Evolutionary conservation across 2,113 vertebrate species (phyloP), one percentile per base, ranked within the genome.

Genomic region (Condylura cristata): DNA sequence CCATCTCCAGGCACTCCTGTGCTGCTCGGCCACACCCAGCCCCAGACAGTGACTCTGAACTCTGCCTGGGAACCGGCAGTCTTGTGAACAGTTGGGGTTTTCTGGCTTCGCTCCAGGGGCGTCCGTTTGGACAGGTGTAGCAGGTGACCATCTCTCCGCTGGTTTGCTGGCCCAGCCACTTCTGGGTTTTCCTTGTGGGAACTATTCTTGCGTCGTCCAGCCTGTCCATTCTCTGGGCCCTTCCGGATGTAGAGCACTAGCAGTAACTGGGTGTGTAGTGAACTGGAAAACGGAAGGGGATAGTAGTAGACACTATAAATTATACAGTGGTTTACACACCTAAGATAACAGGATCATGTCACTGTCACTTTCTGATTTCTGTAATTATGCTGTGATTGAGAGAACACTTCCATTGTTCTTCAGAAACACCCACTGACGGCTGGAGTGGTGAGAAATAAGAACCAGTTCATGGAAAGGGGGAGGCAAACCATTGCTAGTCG

Each of bases 181-280:
- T 86, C 61, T 85, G 80, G 17, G 11, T 46, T 96, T 91, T 76
- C 44, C 46, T 89, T 74, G 17, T 32, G 78, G 82, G n/a, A 82
- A 51, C n/a, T 53, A 32, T 20, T 44, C 39, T 26, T 61, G n/a
- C 0, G 1, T 30, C 17, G 17, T 65, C 14, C 1, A 46, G 44
- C 65, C 3, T 5, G 10, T 66, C 58, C 51, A 58, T 84, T 63
- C 56, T 63, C 48, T 63, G 61, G 91, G 46, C 44, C 30, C 37
- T 20, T 1, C 44, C 65, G 16, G 71, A 20, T 72, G 32, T n/a
- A 41, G n/a, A n/a, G n/a, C n/a, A n/a, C n/a, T n/a, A n/a, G n/a
- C n/a, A n/a, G n/a, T n/a, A n/a, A n/a, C 8, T 24, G 30, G 28
- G 44, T 17, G 17, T 46, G 5, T 2, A 26, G 10, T 12, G 80